phyloP scores from a whole-genome alignment of 2,113 vertebrate genomes.

The Megaceryle torquata region DNA sequence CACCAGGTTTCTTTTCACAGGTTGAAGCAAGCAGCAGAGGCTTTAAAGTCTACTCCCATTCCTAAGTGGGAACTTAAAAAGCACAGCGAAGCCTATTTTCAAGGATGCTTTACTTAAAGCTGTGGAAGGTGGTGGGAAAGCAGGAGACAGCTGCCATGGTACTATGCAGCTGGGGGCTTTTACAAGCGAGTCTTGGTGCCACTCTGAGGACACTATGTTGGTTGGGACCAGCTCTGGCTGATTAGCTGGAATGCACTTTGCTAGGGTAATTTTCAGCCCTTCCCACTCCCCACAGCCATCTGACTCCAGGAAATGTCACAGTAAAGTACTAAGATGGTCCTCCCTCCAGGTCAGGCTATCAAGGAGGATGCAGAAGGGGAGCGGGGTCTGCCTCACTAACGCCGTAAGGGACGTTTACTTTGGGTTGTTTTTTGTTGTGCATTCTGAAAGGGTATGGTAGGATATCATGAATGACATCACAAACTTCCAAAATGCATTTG shows the following conservation, averaged over 20 bases:
- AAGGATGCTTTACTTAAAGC: neutral
- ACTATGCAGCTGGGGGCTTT: neutral
- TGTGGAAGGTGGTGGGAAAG: neutral
- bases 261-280: neutral
- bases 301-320: neutral
- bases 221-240: neutral
- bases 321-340: neutral
- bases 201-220: fast-evolving
- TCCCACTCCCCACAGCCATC: neutral
- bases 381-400: neutral
- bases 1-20: neutral
- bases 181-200: fast-evolving
- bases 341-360: neutral
- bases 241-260: neutral
- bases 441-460: constrained; percentile 47
- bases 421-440: constrained; percentile 45
- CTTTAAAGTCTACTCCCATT: neutral
- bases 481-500: constrained; percentile 66
- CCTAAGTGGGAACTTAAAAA: neutral
- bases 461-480: neutral
- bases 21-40: neutral
- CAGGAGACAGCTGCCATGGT: neutral
- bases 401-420: neutral
- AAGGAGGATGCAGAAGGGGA: neutral
- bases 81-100: neutral